phyloP scores from a whole-genome alignment of 2,113 vertebrate genomes.

The Morone saxatilis region DNA sequence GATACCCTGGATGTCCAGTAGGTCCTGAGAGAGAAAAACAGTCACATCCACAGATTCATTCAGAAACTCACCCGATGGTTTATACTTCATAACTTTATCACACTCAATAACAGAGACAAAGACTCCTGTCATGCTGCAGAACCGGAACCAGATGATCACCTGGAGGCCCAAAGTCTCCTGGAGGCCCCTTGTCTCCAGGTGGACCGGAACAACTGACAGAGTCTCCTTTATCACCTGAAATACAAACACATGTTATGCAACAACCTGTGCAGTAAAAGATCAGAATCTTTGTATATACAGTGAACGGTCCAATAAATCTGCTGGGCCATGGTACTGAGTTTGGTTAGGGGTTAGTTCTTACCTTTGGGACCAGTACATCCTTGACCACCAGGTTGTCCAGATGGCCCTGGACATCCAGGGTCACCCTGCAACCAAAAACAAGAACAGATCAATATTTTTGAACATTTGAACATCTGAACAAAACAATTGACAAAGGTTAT shows the following conservation, averaged over 20 bases:
- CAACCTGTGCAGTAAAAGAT: neutral
- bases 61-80: neutral
- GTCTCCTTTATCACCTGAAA: constrained; percentile 79
- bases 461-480: neutral
- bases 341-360: constrained; percentile 19
- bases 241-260: neutral
- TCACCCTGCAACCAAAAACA: constrained; percentile 73
- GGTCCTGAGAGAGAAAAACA: constrained; percentile 51
- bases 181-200: constrained; percentile 69
- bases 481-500: neutral
- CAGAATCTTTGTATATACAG: neutral
- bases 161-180: constrained; percentile 63
- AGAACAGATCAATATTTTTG: neutral
- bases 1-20: constrained; percentile 60
- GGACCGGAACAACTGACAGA: constrained; percentile 60
- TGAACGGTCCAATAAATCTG: neutral
- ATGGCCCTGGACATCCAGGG: constrained; percentile 63
- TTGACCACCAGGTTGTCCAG: constrained; percentile 63
- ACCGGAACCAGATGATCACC: constrained; percentile 62
- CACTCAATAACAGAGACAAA: neutral
- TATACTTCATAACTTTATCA: neutral
- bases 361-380: constrained; percentile 78
- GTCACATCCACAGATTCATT: neutral
- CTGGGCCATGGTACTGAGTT: neutral
- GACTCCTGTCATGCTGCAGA: neutral